These are phyloP conservation scores for Camelus bactrianus DNA, from an alignment of 2,113 vertebrate genomes.

Conservation along the genomic window DNA sequence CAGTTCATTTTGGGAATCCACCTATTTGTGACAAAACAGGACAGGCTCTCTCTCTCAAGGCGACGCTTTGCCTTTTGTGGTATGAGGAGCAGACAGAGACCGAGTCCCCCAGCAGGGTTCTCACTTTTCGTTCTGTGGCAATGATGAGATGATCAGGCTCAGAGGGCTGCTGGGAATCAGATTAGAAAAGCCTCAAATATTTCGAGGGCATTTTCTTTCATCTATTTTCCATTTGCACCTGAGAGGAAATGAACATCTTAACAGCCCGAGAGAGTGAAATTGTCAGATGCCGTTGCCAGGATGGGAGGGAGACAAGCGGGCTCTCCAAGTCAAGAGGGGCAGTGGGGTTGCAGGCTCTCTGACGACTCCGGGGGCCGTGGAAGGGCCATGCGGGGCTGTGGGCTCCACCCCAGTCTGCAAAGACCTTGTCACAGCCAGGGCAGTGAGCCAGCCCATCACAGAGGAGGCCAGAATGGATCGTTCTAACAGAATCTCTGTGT, in stretches of 20 bases:
- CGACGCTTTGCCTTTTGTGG: neutral
- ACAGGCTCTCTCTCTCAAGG: neutral
- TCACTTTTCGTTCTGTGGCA: neutral
- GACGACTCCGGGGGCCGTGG: fast-evolving
- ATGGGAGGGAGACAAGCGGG: neutral
- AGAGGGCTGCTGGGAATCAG: neutral
- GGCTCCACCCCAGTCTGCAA: neutral
- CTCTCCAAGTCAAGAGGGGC: fast-evolving
- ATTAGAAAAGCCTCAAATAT: neutral
- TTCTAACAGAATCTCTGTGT: neutral
- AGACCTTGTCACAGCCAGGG: neutral
- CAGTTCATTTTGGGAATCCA: neutral
- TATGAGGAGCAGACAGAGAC: neutral
- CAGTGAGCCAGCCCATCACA: fast-evolving
- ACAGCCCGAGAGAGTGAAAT: neutral
- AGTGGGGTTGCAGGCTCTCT: fast-evolving
- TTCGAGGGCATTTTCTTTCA: neutral
- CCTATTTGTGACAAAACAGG: neutral
- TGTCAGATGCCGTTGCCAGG: neutral
- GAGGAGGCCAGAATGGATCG: neutral
- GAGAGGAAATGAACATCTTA: constrained; percentile 1
- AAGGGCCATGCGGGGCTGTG: neutral
- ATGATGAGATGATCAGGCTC: neutral
- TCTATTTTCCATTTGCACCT: neutral
- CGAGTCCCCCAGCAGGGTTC: no score